Base-by-base conservation (phyloP, 1,140 invertebrate genomes). In the Temnothorax longispinosus region DNA sequence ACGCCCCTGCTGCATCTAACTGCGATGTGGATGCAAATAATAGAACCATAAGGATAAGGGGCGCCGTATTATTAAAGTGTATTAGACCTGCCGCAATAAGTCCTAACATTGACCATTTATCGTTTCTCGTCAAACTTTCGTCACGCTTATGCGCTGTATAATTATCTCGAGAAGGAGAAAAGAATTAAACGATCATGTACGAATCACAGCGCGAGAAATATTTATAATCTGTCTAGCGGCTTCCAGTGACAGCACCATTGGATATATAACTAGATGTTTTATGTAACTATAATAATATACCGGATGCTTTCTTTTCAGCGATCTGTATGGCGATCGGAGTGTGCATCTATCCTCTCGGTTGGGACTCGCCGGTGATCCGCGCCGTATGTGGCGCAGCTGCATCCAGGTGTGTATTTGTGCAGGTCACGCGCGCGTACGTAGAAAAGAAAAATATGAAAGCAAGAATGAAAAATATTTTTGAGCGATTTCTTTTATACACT, bases 271-370 rank as follows among this genome's bases (percentile, higher is more conserved):
- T 41, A 7, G n/a, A 52, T 44, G 11, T 65, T 35, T 78, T 78
- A 67, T 21, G 18, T 18, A 67, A 82, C 15, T 56, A 41, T 1
- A 82, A 35, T 84, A 21, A 60, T 60, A 50, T 50, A 50, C 15
- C 52, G 32, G 15, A 11, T 21, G 13, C 38, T 77, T 91, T 92
- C 96, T 67, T 69, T 96, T 2, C 95, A 99, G 98, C 98, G 18
- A 93, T 97, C 18, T 98, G 97, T 90, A 97, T 99, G 96, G 96
- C 98, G 3, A 97, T 97, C 4, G 98, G 98, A 7, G 98, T 99
- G 69, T 96, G 97, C 21, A 96, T 98, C n/a, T 99, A 98, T 96
- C 99, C 99, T 0, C 97, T 98, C 21, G 99, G 98, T 8, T 99
- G 99, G 98, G 97, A 98, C 92, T 97, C 98, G 15, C 96, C 97